phyloP scores from a whole-genome alignment of 2,113 vertebrate genomes.

The Macheiramphus alcinus region DNA sequence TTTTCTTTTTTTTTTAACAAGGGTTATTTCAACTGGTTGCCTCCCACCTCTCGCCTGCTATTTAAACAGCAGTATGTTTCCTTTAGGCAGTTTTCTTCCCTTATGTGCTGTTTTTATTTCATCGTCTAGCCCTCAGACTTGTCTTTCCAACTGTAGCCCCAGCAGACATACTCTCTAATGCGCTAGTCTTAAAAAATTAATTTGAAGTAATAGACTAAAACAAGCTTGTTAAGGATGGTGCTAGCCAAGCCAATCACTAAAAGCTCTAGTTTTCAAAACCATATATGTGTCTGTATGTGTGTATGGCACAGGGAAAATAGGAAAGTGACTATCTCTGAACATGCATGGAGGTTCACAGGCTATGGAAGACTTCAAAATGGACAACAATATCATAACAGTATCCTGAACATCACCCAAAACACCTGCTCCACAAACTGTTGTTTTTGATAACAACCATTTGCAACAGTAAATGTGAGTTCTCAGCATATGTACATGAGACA shows the following conservation, averaged over 20 bases:
- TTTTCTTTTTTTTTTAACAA: not conserved
- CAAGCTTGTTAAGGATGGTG: slow-evolving; percentile 45
- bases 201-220: slow-evolving; percentile 56
- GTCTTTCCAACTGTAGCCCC: slow-evolving; percentile 33
- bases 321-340: not conserved
- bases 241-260: not conserved
- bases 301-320: not conserved
- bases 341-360: not conserved
- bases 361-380: not conserved
- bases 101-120: slow-evolving; percentile 44
- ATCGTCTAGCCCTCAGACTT: slow-evolving; percentile 23
- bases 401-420: not conserved
- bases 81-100: slow-evolving; percentile 53
- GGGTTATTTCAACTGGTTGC: not conserved
- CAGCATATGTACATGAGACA: not conserved
- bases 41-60: not conserved
- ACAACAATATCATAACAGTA: not conserved
- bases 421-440: rapidly evolving
- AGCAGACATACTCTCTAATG: slow-evolving; percentile 36
- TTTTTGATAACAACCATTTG: not conserved
- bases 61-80: slow-evolving; percentile 26
- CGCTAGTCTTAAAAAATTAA: slow-evolving; percentile 54
- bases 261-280: not conserved
- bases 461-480: not conserved
- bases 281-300: not conserved